These are phyloP conservation scores for Eulemur macaco DNA, from an alignment of 2,113 vertebrate species.

Conservation along the genomic window DNA sequence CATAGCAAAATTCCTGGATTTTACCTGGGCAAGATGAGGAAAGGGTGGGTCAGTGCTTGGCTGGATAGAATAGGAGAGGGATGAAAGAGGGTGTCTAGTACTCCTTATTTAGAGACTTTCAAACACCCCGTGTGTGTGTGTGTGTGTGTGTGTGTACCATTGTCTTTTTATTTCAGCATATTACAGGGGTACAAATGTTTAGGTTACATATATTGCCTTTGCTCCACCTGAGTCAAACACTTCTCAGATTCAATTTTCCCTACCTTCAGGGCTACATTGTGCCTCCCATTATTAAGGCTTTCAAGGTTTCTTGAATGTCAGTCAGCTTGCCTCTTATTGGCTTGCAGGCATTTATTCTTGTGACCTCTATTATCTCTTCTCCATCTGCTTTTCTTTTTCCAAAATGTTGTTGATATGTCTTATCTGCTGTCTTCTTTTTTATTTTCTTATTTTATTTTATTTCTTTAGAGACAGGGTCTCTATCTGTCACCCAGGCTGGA, in stretches of 20 bases:
- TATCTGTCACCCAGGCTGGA: too few relatives aligned
- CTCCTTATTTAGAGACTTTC: neutral
- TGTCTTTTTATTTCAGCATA: too few relatives aligned
- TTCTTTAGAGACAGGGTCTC: too few relatives aligned
- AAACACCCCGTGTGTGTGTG: neutral
- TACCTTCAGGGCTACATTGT: neutral
- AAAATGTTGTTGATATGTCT: neutral
- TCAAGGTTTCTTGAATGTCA: neutral
- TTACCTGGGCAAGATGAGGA: neutral
- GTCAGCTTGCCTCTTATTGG: neutral
- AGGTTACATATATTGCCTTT: too few relatives aligned
- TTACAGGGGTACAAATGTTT: too few relatives aligned
- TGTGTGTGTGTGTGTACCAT: too few relatives aligned
- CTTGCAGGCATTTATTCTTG: neutral
- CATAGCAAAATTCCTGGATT: neutral
- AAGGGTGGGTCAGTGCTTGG: neutral
- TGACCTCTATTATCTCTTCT: neutral
- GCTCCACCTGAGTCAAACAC: neutral
- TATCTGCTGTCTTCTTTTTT: neutral
- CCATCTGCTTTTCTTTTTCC: neutral
- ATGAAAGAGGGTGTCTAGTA: neutral
- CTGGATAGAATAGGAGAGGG: neutral
- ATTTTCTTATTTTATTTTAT: neutral
- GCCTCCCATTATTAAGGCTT: neutral
- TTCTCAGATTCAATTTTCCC: neutral